Conservation (phyloP, 1,140 invertebrate genomes). For the Bombyx mandarina region DNA sequence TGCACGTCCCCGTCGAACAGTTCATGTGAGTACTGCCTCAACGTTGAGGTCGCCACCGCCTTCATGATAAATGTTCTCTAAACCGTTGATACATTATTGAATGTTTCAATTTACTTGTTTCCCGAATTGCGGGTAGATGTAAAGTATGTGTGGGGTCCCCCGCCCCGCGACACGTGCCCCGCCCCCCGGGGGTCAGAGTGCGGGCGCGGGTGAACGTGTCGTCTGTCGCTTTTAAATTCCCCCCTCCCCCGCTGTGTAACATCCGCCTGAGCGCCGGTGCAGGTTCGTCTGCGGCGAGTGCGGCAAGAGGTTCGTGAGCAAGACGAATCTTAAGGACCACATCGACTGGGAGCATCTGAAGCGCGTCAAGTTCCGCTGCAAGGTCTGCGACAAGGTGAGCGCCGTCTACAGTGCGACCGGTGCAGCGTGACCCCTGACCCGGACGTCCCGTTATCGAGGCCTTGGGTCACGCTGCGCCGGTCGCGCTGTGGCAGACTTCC, state of each 20-base stretch:
- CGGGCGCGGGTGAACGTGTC: neutral
- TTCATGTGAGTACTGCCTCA: conserved; percentile 30
- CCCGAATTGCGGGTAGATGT: too few species aligned
- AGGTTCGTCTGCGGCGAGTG: conserved; percentile 53
- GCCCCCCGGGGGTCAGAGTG: too few species aligned
- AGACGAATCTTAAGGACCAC: conserved; percentile 47
- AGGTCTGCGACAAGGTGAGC: conserved; percentile 49
- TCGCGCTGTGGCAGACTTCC: too few species aligned
- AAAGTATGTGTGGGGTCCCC: too few species aligned
- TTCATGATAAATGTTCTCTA: too few species aligned
- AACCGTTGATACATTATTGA: too few species aligned
- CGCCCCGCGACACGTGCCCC: neutral
- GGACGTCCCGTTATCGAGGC: too few species aligned
- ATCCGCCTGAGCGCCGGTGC: neutral
- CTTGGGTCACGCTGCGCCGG: too few species aligned
- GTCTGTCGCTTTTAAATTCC: too few species aligned
- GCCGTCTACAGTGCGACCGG: neutral
- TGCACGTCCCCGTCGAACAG: conserved; percentile 45
- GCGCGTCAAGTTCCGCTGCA: conserved; percentile 48
- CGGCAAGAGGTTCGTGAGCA: conserved; percentile 54
- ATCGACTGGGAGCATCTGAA: conserved; percentile 60
- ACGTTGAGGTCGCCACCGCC: neutral
- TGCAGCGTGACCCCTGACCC: too few species aligned
- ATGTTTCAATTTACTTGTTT: too few species aligned
- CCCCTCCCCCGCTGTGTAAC: too few species aligned